Evolutionary conservation across 2,113 vertebrate genomes (phyloP).

Genomic region (Brachyhypopomus gauderio): DNA sequence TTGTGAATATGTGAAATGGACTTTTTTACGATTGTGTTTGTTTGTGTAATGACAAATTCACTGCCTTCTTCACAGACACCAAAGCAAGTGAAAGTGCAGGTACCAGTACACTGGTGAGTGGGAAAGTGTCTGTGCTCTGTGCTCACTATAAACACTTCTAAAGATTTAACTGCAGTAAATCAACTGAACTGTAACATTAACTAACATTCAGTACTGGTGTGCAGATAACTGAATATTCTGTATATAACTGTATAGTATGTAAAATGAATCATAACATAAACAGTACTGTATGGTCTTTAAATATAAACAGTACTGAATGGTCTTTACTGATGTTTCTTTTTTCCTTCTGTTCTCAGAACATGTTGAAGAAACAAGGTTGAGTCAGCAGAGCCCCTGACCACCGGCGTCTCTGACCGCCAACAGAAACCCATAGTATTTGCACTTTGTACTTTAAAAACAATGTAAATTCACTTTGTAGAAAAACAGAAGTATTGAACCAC

Average conservation of each 20-base stretch:
- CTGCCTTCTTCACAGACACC: slow-evolving; percentile 65
- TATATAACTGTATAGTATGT: no score
- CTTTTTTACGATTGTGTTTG: slow-evolving; percentile 33
- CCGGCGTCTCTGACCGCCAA: slow-evolving; percentile 83
- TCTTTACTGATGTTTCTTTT: background rate
- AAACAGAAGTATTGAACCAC: slow-evolving; percentile 88
- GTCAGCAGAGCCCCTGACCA: slow-evolving; percentile 62
- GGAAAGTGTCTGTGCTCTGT: slow-evolving; percentile 19
- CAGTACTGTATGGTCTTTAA: no score
- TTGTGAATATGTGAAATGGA: background rate
- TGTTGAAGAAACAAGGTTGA: slow-evolving; percentile 90
- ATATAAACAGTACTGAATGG: background rate
- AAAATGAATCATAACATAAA: no score
- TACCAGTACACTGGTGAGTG: slow-evolving; percentile 86
- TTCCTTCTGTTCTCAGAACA: slow-evolving; percentile 73
- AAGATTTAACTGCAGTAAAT: no score
- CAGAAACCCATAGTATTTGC: slow-evolving; percentile 91
- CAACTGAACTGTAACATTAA: no score
- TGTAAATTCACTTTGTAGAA: slow-evolving; percentile 99
- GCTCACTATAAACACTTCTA: background rate
- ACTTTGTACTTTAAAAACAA: slow-evolving; percentile 95
- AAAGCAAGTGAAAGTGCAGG: slow-evolving; percentile 81
- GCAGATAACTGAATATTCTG: no score
- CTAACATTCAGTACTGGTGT: no score
- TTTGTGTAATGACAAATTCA: slow-evolving; percentile 9